A percentile compares a stretch with the other conserved stretches of the same genome.
These are phyloP conservation scores for Baryphthengus martii DNA, from an alignment of 2,113 vertebrate species.

Conservation along the genomic window DNA sequence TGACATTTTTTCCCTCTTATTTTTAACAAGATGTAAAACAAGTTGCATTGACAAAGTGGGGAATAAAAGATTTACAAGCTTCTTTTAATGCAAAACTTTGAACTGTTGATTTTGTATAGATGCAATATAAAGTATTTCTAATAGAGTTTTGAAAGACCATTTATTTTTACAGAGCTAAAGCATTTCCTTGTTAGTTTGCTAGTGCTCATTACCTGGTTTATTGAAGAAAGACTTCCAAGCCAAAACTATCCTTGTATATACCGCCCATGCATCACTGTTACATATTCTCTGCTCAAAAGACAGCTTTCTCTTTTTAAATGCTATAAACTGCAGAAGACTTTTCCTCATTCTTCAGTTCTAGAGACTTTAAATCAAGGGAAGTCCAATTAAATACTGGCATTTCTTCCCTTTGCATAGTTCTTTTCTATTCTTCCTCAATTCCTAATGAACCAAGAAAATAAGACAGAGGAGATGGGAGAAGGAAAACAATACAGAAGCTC, in stretches of 20 bases:
- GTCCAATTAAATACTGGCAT: not conserved
- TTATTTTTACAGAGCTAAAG: not conserved
- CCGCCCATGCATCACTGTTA: not conserved
- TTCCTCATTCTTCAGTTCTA: not conserved
- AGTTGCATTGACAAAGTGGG: not conserved
- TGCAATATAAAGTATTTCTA: not conserved
- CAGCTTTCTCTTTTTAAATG: not conserved
- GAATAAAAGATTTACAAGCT: not conserved
- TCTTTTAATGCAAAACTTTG: not conserved
- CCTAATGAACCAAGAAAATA: not conserved
- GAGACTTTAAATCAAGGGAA: not conserved
- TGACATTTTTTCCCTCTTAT: not conserved
- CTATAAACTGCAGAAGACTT: not conserved
- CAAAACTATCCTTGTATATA: not conserved
- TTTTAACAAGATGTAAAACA: not conserved
- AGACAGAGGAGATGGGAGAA: not conserved
- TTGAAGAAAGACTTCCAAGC: not conserved
- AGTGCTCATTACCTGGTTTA: not conserved
- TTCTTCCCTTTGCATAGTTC: not conserved
- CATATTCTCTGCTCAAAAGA: not conserved
- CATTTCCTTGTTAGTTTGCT: not conserved
- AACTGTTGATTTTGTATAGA: not conserved
- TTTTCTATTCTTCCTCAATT: not conserved
- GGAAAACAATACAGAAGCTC: not conserved
- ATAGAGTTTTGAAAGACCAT: not conserved